Base-by-base conservation (phyloP, 1,140 invertebrate genomes). In the Zophobas morio region DNA sequence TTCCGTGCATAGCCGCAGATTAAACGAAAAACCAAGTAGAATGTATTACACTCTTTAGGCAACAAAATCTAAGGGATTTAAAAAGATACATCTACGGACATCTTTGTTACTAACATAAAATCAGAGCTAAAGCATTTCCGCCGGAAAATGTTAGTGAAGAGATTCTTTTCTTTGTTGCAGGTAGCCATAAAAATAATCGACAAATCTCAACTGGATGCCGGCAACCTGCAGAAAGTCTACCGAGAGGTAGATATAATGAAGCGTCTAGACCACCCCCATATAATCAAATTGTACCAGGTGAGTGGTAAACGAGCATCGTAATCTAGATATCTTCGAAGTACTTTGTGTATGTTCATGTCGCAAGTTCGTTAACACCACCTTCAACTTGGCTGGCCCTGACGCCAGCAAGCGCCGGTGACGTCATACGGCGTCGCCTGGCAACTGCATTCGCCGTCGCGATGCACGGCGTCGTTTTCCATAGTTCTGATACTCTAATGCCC, bases 181-280 rank as follows among this genome's bases (percentile, higher is more conserved):
- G 97, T 99, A 88, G 97, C 97, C 84, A 98, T 99, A 86, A 99
- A 99, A 91, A 98, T 98, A 87, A 97, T 99, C 85, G 96, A 98
- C 88, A 98, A 98, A 89, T 96, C 95, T 39, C 96, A 98, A 89
- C 88, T 99, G 85, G 97, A 98, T 87, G 93, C 96, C 84, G 95
- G 96, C 82, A 99, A 99, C 88, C 88, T 99, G 84, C 94, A 96
- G 85, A 99, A 99, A 90, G 96, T 99, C 79, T 97, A 98, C 89
- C 91, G 98, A 75, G 98, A 99, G 92, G 97, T 99, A 81, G 94
- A 98, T 85, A 99, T 99, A 83, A 96, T 99, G 94, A 98, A 98
- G 88, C 93, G 95, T 83, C 90, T 99, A 81, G 92, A 95, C 84
- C 98, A 99, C 92, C 96, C 96, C 54, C 96, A 99, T 88, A 98